phyloP scores from a whole-genome alignment of 2,797 vertebrate species.

The Clarias laeviceps region DNA sequence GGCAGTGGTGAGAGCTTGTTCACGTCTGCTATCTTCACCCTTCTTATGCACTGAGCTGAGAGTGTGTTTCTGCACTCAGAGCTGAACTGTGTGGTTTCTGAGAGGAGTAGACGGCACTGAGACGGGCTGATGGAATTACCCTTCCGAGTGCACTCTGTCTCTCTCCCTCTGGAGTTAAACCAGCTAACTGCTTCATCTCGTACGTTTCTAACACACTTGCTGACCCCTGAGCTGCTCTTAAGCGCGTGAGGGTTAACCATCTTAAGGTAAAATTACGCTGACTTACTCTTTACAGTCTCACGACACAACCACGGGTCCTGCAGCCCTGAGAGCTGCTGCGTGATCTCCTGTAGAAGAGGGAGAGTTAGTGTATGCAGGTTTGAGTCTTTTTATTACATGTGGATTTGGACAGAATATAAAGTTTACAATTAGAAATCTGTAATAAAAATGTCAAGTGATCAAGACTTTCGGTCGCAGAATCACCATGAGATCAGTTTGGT shows the following conservation, averaged over 20 bases:
- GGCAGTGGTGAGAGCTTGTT: too few relatives aligned
- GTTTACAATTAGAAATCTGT: too few relatives aligned
- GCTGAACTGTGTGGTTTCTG: background rate
- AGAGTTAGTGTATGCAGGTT: too few relatives aligned
- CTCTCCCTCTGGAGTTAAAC: background rate
- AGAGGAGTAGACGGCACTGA: too few relatives aligned
- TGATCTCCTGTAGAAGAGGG: too few relatives aligned
- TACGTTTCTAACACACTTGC: background rate
- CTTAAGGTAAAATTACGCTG: background rate
- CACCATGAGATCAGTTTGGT: background rate
- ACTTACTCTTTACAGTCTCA: background rate
- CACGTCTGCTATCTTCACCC: too few relatives aligned
- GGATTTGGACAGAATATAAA: background rate
- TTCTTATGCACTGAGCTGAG: too few relatives aligned
- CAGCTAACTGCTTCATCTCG: background rate
- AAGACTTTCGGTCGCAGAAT: background rate
- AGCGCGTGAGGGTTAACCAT: background rate
- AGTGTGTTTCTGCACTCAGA: background rate
- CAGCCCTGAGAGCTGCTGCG: too few relatives aligned
- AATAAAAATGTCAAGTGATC: background rate
- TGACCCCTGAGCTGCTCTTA: background rate
- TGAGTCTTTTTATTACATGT: background rate
- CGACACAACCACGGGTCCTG: background rate
- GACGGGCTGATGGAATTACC: background rate
- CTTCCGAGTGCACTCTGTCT: background rate